These are phyloP conservation scores for Artemia sinica DNA, from an alignment of 2,888 invertebrate species.

Conservation along the genomic window DNA sequence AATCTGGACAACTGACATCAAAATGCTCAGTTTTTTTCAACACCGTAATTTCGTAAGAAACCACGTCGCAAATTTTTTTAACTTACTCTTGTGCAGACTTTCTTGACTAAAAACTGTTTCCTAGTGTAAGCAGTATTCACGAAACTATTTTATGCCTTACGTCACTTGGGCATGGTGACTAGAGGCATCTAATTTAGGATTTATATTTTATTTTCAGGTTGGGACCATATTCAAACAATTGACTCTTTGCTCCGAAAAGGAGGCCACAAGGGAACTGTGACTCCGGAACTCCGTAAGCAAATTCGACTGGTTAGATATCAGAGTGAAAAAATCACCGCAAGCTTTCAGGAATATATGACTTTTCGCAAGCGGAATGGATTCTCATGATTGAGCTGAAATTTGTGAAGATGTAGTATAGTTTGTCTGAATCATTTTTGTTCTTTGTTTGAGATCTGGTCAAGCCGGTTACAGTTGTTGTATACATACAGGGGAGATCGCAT, in stretches of 20 bases:
- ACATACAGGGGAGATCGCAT: slow-evolving; percentile 18
- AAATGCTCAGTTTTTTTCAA: no score
- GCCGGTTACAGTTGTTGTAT: slow-evolving; percentile 6
- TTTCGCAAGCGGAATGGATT: slow-evolving; percentile 24
- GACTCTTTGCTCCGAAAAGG: slow-evolving; percentile 93
- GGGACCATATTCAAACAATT: slow-evolving; percentile 96
- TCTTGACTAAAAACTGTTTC: no score
- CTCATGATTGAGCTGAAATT: slow-evolving; percentile 31
- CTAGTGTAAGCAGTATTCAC: no score
- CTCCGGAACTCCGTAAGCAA: slow-evolving; percentile 65
- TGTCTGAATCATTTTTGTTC: slow-evolving; percentile 21
- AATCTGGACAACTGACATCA: no score
- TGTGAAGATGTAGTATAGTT: neutral
- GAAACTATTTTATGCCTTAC: no score
- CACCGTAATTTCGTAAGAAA: no score
- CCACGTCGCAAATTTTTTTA: no score
- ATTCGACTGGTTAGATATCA: slow-evolving; percentile 91
- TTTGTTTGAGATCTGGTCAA: slow-evolving; percentile 24
- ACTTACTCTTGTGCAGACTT: neutral
- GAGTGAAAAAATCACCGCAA: slow-evolving; percentile 80
- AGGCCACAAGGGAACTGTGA: slow-evolving; percentile 78
- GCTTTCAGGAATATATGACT: slow-evolving; percentile 53
- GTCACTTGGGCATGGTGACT: neutral
- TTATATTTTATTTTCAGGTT: slow-evolving; percentile 46
- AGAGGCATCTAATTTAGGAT: no score